Base-by-base conservation (phyloP, 2,113 vertebrate species). In the Dipodomys stephensi region DNA sequence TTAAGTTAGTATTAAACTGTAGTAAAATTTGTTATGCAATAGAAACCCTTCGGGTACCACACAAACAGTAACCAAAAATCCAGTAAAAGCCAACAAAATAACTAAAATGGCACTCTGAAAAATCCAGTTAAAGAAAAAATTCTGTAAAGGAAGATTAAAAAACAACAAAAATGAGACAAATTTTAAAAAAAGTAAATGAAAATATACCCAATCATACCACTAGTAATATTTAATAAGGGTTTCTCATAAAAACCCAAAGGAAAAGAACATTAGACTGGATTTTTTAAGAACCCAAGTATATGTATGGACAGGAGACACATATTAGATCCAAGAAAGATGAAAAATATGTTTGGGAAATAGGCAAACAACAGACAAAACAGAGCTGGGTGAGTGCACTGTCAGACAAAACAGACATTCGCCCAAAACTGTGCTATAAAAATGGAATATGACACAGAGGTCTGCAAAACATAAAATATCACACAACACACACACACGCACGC, bases 311-410 rank as follows among this genome's bases (percentile, higher is more conserved):
- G 65, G 32, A 72, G 32, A 44, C 3, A 86, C 0, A 73, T 0
- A 7, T 87, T 67, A 68, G 30, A 87, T 86, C 87, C 44, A 95
- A 91, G 85, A 88, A 72, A 78, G 44, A 22, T 72, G 30, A 88
- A 25, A 76, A 86, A 87, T 93, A 87, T 49, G 6, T 39, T 62
- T 73, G 19, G 28, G 68, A 94, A 87, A 81, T 8, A 65, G 71
- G 71, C 10, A 87, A 78, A 25, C 9, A 95, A 74, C 30, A 74
- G 19, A 73, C 83, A 27, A 46, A 88, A 79, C 84, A 83, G 18
- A 79, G 2, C 7, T 86, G 28, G 83, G 46, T 64, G 32, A 57
- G 65, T 60, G 88, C 39, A 53, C 15, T 53, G 32, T 32, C 28
- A 68, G 76, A 82, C 19, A 88, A 88, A 89, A 78, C 2, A 46